These are phyloP conservation scores for Holothuria scabra DNA, from an alignment of 53 echinoderm and acorn worm species.

Conservation along the genomic window DNA sequence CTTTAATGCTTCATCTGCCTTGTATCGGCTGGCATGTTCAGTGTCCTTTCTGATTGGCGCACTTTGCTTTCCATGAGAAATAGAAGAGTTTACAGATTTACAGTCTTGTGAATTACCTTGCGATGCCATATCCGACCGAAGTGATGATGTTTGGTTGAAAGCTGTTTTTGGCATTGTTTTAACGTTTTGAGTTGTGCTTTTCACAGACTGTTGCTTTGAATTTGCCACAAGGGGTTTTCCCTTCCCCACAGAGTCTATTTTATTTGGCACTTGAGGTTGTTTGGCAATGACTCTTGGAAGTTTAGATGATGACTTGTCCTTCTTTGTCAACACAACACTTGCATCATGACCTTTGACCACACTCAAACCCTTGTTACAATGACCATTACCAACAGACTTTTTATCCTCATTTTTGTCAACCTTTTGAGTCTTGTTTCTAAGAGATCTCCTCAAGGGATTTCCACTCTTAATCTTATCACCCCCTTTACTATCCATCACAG, in stretches of 20 bases:
- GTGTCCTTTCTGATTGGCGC: no score
- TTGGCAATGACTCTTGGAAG: slow-evolving; percentile 26
- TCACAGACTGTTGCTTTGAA: neutral
- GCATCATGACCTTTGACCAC: neutral
- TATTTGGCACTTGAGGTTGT: slow-evolving; percentile 38
- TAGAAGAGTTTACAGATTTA: no score
- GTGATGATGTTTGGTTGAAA: neutral
- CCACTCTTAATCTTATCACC: neutral
- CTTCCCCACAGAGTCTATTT: neutral
- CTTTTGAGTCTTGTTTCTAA: slow-evolving; percentile 28
- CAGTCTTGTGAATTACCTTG: no score
- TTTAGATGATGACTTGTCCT: neutral
- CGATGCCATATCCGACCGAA: no score
- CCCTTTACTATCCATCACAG: slow-evolving; percentile 46
- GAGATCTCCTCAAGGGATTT: slow-evolving; percentile 26
- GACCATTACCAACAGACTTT: slow-evolving; percentile 24
- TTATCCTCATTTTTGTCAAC: neutral
- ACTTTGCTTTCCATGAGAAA: no score
- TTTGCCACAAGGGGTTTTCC: slow-evolving; percentile 15
- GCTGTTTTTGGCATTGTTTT: neutral
- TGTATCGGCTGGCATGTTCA: no score
- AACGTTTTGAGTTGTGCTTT: neutral
- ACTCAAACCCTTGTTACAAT: neutral
- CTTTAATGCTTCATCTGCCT: no score
- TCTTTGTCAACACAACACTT: neutral